Percentiles rank a stretch among this genome's conserved stretches.
These are phyloP conservation scores for Lucilia sericata DNA, from an alignment of 1,140 invertebrate genomes.

Conservation along the genomic window DNA sequence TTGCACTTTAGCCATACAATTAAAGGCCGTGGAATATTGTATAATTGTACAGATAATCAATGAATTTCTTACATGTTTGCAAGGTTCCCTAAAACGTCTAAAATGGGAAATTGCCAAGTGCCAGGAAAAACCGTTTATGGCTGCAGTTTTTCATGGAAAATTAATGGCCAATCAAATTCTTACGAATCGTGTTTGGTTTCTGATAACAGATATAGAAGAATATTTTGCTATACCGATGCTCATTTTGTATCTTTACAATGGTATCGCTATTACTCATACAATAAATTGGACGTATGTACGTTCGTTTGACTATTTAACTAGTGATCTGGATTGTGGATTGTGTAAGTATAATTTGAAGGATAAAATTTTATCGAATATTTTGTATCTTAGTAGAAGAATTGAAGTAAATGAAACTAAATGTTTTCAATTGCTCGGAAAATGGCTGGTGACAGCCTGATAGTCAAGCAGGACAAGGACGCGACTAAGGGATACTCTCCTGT, in stretches of 20 bases:
- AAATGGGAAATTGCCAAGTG: neutral
- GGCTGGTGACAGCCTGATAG: too few relatives aligned
- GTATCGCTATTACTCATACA: neutral
- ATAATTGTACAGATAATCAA: neutral
- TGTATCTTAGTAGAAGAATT: too few relatives aligned
- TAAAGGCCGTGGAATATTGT: neutral
- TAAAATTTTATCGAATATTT: neutral
- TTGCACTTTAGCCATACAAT: neutral
- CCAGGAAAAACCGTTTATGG: neutral
- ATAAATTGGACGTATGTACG: conserved; percentile 23
- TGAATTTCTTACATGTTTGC: neutral
- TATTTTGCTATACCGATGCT: conserved; percentile 22
- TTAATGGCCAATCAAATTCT: conserved; percentile 4
- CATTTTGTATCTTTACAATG: conserved; percentile 2
- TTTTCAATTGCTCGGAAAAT: too few relatives aligned
- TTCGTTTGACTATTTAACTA: neutral
- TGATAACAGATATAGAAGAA: neutral
- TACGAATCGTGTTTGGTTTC: neutral
- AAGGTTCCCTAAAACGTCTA: neutral
- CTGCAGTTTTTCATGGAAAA: neutral
- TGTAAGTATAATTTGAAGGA: neutral
- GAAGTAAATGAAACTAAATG: too few relatives aligned
- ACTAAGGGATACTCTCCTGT: too few relatives aligned
- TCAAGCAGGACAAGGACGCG: too few relatives aligned
- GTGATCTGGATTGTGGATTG: neutral